Percentiles rank a stretch among this genome's conserved stretches.
phyloP scores from a whole-genome alignment of 2,113 vertebrate species.

The Uropsilus gracilis region DNA sequence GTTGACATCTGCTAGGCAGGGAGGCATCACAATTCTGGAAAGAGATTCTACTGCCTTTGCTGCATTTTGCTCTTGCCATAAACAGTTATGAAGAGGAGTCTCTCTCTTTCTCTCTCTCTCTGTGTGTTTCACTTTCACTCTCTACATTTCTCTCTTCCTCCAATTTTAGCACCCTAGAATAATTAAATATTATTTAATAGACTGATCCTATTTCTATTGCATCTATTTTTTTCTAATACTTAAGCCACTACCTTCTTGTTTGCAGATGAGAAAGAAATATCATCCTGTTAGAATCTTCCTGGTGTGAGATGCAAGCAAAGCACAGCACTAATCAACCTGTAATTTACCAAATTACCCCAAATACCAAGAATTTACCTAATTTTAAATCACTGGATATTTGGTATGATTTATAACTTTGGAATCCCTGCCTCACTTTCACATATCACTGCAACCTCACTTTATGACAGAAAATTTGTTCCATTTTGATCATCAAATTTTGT shows the following conservation, averaged over 20 bases:
- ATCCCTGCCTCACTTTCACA: neutral
- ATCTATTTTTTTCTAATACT: too few relatives aligned
- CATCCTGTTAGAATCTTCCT: neutral
- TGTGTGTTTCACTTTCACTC: too few relatives aligned
- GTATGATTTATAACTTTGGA: neutral
- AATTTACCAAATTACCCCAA: neutral
- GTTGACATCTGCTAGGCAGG: neutral
- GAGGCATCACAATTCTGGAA: neutral
- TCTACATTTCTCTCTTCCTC: too few relatives aligned
- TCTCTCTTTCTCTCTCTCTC: neutral
- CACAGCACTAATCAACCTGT: neutral
- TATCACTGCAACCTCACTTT: neutral
- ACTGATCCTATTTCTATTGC: neutral
- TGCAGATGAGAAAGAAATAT: neutral
- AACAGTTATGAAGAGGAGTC: neutral
- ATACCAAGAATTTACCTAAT: neutral
- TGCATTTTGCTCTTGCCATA: neutral
- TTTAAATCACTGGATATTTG: neutral
- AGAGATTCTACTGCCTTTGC: neutral
- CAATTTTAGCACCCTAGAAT: neutral
- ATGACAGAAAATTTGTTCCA: neutral
- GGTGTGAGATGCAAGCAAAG: neutral
- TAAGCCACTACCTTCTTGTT: neutral
- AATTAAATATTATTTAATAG: too few relatives aligned
- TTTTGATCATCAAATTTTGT: neutral